These are phyloP conservation scores for Rutilus rutilus DNA, from an alignment of 2,113 vertebrate species.

Conservation along the genomic window DNA sequence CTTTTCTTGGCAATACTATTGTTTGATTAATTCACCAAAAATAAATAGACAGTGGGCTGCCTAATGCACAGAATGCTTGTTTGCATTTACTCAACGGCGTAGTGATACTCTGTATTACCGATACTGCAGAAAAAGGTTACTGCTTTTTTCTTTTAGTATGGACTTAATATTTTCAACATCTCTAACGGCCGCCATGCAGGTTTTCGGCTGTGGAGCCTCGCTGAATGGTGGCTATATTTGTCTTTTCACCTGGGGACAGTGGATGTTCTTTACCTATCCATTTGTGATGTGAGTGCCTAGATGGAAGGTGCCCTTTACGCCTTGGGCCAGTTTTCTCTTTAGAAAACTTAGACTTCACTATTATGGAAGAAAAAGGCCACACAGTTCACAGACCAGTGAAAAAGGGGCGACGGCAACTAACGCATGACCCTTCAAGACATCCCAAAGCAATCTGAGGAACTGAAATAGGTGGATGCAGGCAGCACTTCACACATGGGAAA, in stretches of 20 bases:
- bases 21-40: not conserved
- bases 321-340: conserved; percentile 13
- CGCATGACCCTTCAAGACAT: not conserved
- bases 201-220: not conserved
- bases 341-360: conserved; percentile 4
- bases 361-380: conserved; percentile 4
- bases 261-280: conserved; percentile 30
- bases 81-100: not conserved
- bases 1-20: not conserved
- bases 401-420: not conserved
- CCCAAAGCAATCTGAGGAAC: conserved; percentile 28
- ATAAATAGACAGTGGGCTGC: not conserved
- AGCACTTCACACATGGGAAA: conserved; percentile 29
- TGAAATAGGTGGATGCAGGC: not conserved
- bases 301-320: conserved; percentile 33
- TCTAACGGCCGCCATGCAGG: not conserved
- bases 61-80: not conserved
- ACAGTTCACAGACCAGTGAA: conserved; percentile 15
- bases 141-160: not conserved
- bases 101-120: not conserved
- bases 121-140: not conserved
- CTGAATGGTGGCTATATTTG: conserved; percentile 30
- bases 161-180: not conserved
- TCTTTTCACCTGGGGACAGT: conserved; percentile 31
- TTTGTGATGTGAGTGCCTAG: conserved; percentile 32